phyloP scores from a whole-genome alignment of 2,888 invertebrate genomes.

The Drosophila borealis region DNA sequence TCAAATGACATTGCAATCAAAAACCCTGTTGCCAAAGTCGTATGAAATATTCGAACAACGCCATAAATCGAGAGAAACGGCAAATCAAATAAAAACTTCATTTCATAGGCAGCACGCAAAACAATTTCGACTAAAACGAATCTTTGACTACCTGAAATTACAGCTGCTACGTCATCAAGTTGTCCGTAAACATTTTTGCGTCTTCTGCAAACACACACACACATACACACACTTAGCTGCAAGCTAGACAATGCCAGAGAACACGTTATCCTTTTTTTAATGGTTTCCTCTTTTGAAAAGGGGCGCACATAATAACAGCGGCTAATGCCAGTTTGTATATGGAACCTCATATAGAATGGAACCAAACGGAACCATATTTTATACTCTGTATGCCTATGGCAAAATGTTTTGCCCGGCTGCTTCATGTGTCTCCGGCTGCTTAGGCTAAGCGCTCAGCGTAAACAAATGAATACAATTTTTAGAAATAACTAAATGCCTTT shows the following conservation, averaged over 20 bases:
- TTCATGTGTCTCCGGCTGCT: constrained; percentile 26
- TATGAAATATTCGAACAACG: constrained; percentile 16
- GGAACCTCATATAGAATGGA: constrained; percentile 12
- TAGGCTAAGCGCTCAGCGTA: constrained; percentile 52
- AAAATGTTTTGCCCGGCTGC: constrained; percentile 9
- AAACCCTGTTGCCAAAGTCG: constrained; percentile 26
- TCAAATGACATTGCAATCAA: constrained; percentile 50
- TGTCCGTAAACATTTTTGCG: constrained; percentile 66
- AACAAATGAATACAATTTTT: constrained; percentile 64
- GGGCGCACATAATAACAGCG: constrained; percentile 68
- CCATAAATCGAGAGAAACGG: constrained; percentile 28
- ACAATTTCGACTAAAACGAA: constrained; percentile 30
- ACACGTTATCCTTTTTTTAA: constrained; percentile 77
- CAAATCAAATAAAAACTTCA: constrained; percentile 28
- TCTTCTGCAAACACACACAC: constrained; percentile 64
- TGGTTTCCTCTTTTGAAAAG: constrained; percentile 61
- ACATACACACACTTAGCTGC: constrained; percentile 8
- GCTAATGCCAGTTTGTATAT: constrained; percentile 52
- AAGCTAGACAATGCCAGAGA: constrained; percentile 53
- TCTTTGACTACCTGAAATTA: constrained; percentile 51
- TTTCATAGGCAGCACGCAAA: constrained; percentile 17
- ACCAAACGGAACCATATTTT: constrained; percentile 17
- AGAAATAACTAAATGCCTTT: constrained; percentile 50
- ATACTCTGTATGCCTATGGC: constrained; percentile 1
- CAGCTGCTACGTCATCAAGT: constrained; percentile 56